These are phyloP conservation scores for Cetoscarus ocellatus DNA, from an alignment of 2,797 vertebrate genomes.

Conservation along the genomic window DNA sequence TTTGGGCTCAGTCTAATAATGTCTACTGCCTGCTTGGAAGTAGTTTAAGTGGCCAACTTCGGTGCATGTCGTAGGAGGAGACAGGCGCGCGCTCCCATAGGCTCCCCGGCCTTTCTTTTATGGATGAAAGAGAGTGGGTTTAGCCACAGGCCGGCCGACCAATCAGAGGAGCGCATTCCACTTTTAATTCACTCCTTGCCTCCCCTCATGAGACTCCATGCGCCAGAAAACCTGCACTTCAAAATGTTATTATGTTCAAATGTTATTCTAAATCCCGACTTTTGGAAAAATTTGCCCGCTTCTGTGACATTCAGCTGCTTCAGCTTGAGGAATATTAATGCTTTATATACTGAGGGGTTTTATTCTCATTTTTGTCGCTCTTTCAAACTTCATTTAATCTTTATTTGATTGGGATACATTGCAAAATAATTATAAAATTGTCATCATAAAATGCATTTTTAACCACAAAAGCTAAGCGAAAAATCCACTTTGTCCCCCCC, in stretches of 20 bases:
- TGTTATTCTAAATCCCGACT: slow-evolving; percentile 46
- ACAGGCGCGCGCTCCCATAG: slow-evolving; percentile 87
- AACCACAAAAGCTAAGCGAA: no score
- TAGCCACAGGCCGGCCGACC: slow-evolving; percentile 82
- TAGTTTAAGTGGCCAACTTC: slow-evolving; percentile 90
- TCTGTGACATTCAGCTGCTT: slow-evolving; percentile 23
- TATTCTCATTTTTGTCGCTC: background rate
- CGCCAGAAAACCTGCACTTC: slow-evolving; percentile 39
- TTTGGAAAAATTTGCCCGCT: slow-evolving; percentile 26
- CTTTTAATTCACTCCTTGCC: slow-evolving; percentile 78
- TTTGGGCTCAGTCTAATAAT: slow-evolving; percentile 80
- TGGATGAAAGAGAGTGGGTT: slow-evolving; percentile 88
- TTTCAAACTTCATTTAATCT: slow-evolving; percentile 1
- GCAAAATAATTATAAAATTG: background rate
- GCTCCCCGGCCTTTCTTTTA: slow-evolving; percentile 90
- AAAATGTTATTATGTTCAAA: slow-evolving; percentile 57
- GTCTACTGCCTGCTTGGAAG: slow-evolving; percentile 85
- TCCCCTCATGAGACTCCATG: slow-evolving; percentile 69
- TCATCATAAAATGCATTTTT: background rate
- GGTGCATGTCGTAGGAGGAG: slow-evolving; percentile 85
- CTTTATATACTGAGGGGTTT: background rate
- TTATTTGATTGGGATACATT: background rate
- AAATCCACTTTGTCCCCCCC: no score
- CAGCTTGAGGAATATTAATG: slow-evolving; percentile 38
- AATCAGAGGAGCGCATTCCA: slow-evolving; percentile 74